Evolutionary conservation across 2,888 invertebrate species (phyloP).

Genomic region (Diachrysia chrysitis): DNA sequence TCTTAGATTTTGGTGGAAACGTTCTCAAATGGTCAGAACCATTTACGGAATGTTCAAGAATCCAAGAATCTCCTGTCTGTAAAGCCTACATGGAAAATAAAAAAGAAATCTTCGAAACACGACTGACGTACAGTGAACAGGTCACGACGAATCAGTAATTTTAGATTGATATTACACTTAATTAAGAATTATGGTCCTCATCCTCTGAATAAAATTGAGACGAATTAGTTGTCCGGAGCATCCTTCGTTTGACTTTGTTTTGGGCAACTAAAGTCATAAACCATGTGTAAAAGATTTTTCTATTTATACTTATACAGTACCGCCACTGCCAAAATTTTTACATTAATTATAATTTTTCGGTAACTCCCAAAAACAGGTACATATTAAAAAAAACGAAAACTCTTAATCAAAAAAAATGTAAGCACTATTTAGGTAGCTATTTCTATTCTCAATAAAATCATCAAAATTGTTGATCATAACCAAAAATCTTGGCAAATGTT

Average conservation of each 20-base stretch:
- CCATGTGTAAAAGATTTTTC: too few species aligned
- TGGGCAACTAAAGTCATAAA: background rate
- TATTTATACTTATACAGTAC: too few species aligned
- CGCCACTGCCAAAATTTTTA: too few species aligned
- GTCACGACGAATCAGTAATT: slow-evolving; percentile 5
- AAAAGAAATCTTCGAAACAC: background rate
- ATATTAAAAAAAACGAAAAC: too few species aligned
- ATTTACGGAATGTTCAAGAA: slow-evolving; percentile 5
- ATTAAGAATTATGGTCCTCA: slow-evolving; percentile 3
- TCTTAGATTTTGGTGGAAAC: background rate
- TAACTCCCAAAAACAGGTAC: background rate
- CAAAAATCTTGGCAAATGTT: slow-evolving; percentile 31
- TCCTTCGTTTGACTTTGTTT: background rate
- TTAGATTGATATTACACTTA: slow-evolving; percentile 1
- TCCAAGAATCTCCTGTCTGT: slow-evolving; percentile 1
- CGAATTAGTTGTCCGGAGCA: background rate
- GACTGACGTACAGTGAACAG: background rate
- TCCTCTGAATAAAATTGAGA: background rate
- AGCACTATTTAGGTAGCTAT: background rate
- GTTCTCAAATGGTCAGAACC: background rate
- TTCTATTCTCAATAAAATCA: background rate
- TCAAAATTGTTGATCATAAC: too few species aligned
- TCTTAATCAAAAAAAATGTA: background rate
- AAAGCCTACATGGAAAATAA: background rate
- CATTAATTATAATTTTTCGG: too few species aligned